Conservation (phyloP, 2,113 vertebrate species). For the Sinosuthora webbiana region DNA sequence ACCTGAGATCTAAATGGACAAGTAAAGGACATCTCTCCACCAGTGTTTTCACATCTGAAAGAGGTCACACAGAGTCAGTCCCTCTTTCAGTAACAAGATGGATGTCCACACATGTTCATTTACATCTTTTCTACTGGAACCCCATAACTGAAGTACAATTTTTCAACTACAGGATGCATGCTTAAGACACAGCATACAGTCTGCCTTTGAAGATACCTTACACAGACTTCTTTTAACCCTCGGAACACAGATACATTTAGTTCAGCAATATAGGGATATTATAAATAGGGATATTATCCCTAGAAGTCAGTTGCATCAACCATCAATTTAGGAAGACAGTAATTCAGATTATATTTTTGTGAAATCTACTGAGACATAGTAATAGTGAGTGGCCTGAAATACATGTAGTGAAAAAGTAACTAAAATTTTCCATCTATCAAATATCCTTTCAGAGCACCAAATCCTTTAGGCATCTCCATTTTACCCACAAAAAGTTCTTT, state of each 20-base stretch:
- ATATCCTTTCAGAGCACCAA: neutral
- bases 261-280: too few species aligned
- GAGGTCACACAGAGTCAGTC: neutral
- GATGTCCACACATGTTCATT: neutral
- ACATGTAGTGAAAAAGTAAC: neutral
- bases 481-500: neutral
- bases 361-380: neutral
- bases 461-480: neutral
- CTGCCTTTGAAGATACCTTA: neutral
- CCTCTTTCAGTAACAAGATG: neutral
- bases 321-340: neutral
- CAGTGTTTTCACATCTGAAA: slow-evolving; percentile 83
- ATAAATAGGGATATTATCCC: neutral
- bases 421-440: neutral
- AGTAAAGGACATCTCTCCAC: slow-evolving; percentile 84
- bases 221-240: neutral
- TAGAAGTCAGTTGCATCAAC: neutral
- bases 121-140: neutral
- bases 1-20: slow-evolving; percentile 89
- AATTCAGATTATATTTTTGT: neutral
- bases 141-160: neutral
- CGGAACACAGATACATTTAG: neutral
- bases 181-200: neutral
- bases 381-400: neutral
- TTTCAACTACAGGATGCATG: neutral